Conservation (phyloP, 2,113 vertebrate species). For the Thamnaconus septentrionalis region DNA sequence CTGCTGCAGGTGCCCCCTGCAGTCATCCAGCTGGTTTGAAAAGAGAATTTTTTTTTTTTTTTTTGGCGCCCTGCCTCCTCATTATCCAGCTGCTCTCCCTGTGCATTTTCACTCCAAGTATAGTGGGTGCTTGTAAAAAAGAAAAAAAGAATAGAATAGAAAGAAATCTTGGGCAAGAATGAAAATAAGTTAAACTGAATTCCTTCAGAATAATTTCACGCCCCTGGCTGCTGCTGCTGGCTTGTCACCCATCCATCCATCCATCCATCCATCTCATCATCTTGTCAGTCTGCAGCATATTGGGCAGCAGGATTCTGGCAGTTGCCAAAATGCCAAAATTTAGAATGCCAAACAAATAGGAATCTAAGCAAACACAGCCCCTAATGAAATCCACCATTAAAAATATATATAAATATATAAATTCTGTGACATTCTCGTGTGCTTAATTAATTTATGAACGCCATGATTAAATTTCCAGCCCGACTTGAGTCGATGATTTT, state of each 20-base stretch:
- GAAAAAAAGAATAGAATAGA: not conserved
- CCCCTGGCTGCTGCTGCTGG: not conserved
- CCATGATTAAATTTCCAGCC: conserved; percentile 14
- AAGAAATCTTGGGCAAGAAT: conserved; percentile 3
- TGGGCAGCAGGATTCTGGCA: no score
- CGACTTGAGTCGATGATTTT: conserved; percentile 24
- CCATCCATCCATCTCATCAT: not conserved
- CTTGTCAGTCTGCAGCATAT: not conserved
- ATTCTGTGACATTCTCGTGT: conserved; percentile 4
- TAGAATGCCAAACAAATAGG: no score
- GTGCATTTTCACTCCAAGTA: not conserved
- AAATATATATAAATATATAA: not conserved
- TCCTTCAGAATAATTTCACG: conserved; percentile 16
- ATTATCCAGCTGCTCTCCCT: conserved; percentile 11
- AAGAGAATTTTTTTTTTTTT: not conserved
- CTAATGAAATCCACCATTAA: no score
- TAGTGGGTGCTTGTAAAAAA: not conserved
- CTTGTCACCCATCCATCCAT: not conserved
- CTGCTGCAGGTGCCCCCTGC: conserved; percentile 10
- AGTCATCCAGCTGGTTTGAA: conserved; percentile 8
- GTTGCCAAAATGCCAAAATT: no score
- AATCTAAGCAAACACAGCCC: no score
- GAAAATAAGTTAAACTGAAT: conserved; percentile 8
- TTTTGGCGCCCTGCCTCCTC: not conserved
- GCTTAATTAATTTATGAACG: conserved; percentile 16